Evolutionary conservation across 35 echinoderm and acorn worm genomes (phyloP), one percentile per base, ranked within the genome.

Genomic region (Chiridota heheva): DNA sequence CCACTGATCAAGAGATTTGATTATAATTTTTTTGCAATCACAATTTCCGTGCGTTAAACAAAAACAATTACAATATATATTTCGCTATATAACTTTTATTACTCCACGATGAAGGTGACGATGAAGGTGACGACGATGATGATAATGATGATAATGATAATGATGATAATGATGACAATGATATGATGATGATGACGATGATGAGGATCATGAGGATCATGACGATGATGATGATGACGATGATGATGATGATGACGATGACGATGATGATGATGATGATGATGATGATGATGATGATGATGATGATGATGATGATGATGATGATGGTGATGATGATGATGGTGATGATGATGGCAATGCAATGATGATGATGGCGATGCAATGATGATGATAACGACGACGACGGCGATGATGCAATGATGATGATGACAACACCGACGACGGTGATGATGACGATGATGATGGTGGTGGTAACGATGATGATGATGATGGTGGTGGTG

Each of bases 261-360:
- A 51, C n/a, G 47, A 51, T 51, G 47, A 51, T 51, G 47, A 51
- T 51, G 47, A 51, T 51, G 47, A 51, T 51, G 47, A 51, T 51
- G 47, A 51, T 51, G 47, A 51, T 51, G 47, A 51, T 51, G 47
- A 51, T 51, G 47, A 51, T 51, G n/a, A 51, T 51, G 47, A 51
- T 51, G 47, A 51, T 51, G 47, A 51, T 51, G 47, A 51, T 51
- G 47, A 51, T 51, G 47, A 51, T 51, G 47, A 51, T 51, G 47
- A 51, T 51, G 47, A 51, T 51, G n/a, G n/a, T n/a, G n/a, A n/a
- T n/a, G n/a, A n/a, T n/a, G n/a, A n/a, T n/a, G n/a, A n/a, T n/a
- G n/a, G n/a, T n/a, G n/a, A n/a, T n/a, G n/a, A n/a, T n/a, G n/a
- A n/a, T n/a, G n/a, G n/a, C n/a, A n/a, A n/a, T n/a, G n/a, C n/a